These are phyloP conservation scores for Heterocephalus glaber DNA, from an alignment of 2,113 vertebrate genomes.

Conservation along the genomic window DNA sequence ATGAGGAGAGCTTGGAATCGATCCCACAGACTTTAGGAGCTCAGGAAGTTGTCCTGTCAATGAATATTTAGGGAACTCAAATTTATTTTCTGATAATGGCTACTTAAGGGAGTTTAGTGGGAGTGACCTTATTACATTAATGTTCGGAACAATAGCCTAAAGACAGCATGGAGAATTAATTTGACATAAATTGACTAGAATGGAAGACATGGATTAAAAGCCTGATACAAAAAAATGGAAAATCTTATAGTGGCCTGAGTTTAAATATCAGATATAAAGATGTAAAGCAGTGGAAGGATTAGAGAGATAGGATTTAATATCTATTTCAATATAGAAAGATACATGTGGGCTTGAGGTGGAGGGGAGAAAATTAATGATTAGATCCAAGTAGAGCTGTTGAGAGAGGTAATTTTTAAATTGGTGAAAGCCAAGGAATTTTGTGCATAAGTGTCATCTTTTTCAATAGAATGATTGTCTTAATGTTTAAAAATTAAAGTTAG, in stretches of 20 bases:
- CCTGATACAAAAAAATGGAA: background rate
- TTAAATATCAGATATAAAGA: background rate
- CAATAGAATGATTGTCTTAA: background rate
- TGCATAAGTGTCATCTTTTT: background rate
- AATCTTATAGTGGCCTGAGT: background rate
- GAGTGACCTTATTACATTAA: background rate
- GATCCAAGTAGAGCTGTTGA: background rate
- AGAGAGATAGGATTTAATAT: background rate
- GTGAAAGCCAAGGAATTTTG: background rate
- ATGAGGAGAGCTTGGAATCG: background rate
- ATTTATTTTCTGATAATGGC: background rate
- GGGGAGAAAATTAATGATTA: background rate
- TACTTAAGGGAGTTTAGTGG: background rate
- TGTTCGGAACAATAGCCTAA: background rate
- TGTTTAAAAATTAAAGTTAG: background rate
- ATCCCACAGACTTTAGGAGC: background rate
- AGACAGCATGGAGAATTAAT: background rate
- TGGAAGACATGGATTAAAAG: background rate
- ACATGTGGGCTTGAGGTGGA: background rate
- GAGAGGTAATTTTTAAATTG: background rate
- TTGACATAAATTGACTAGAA: background rate
- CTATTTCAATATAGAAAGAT: background rate
- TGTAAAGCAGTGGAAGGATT: background rate
- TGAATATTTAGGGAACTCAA: too few relatives aligned
- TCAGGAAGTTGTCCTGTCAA: background rate